Conservation (phyloP, 2,888 invertebrate species). For the Ecliptopera silaceata region DNA sequence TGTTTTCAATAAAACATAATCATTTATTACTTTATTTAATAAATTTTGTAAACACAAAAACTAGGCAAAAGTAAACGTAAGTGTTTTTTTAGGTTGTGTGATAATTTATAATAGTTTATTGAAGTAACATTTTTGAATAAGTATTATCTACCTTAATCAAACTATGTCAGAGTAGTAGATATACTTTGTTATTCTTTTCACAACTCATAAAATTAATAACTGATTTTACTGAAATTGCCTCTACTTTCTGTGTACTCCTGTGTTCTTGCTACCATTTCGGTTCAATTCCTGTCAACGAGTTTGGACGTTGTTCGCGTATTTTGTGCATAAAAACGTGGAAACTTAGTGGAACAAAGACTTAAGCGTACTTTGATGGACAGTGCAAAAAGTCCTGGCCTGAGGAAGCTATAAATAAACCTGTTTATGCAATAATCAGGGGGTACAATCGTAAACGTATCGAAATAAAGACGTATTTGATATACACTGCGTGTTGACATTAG, state of each 20-base stretch:
- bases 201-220: not conserved
- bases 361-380: conserved; percentile 24
- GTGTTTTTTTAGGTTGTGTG: no score
- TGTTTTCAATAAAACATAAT: no score
- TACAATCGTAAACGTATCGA: no score
- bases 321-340: conserved; percentile 32
- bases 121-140: no score
- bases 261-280: conserved; percentile 46
- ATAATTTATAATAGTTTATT: no score
- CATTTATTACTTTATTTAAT: no score
- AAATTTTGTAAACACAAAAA: no score
- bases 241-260: not conserved
- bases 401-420: conserved; percentile 30
- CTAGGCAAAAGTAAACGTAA: no score
- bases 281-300: conserved; percentile 53
- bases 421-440: conserved; percentile 31
- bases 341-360: conserved; percentile 26
- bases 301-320: conserved; percentile 29
- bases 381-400: conserved; percentile 22
- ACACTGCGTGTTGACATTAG: no score
- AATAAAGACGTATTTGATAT: no score
- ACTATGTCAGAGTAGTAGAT: no score
- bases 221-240: not conserved
- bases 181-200: not conserved
- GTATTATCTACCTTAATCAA: no score